Conservation (phyloP, 2,888 invertebrate species). For the Eupithecia subfuscata region DNA sequence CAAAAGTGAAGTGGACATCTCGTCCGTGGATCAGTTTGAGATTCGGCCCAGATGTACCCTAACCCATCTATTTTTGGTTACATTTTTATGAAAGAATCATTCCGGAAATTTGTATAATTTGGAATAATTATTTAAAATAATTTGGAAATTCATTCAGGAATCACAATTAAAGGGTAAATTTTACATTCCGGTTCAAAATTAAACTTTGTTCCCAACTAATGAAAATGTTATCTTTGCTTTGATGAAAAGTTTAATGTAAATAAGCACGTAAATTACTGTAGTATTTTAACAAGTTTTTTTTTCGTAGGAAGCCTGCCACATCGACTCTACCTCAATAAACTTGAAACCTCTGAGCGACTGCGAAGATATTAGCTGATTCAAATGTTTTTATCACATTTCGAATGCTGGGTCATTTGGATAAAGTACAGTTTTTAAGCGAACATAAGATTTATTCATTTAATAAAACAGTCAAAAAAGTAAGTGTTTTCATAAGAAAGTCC, state of each 20-base stretch:
- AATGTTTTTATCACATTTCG: conserved; percentile 4
- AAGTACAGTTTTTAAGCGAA: neutral
- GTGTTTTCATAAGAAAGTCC: neutral
- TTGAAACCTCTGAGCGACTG: conserved; percentile 70
- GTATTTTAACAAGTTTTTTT: neutral
- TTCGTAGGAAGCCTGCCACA: conserved; percentile 61
- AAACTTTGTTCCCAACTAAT: neutral
- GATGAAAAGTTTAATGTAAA: too few relatives aligned
- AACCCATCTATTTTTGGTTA: too few relatives aligned
- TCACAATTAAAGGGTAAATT: too few relatives aligned
- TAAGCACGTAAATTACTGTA: too few relatives aligned
- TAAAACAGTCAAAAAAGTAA: neutral
- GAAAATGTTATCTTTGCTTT: neutral
- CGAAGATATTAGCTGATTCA: conserved; percentile 62
- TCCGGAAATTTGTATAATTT: too few relatives aligned
- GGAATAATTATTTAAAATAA: too few relatives aligned
- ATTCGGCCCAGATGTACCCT: too few relatives aligned
- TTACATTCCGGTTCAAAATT: neutral
- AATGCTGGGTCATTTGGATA: neutral
- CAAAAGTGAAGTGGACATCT: too few relatives aligned
- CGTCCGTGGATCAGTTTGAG: too few relatives aligned
- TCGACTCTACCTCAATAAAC: conserved; percentile 62
- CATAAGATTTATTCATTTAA: neutral
- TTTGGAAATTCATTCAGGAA: too few relatives aligned
- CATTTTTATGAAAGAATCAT: too few relatives aligned